phyloP scores from a whole-genome alignment of 2,888 invertebrate species.

The Phaonia tiefii region DNA sequence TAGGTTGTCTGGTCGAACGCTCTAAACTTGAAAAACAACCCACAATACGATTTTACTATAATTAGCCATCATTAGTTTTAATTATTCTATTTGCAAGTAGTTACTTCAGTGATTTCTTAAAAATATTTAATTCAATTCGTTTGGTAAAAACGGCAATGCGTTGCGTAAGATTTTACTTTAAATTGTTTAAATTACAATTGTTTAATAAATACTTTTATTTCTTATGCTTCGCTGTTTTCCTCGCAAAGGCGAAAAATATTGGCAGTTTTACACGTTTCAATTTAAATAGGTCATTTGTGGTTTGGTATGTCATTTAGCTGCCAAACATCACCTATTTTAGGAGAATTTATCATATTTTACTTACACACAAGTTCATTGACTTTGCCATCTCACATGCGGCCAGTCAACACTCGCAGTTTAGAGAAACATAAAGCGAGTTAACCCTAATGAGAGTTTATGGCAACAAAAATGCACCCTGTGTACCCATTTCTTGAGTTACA shows the following conservation, averaged over 20 bases:
- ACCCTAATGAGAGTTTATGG: too few species aligned
- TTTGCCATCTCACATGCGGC: background rate
- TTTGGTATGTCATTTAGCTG: background rate
- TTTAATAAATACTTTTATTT: background rate
- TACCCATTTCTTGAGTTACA: too few species aligned
- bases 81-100: background rate
- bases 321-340: slow-evolving; percentile 31
- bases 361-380: slow-evolving; percentile 41
- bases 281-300: background rate
- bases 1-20: background rate
- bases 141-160: too few species aligned
- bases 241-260: background rate
- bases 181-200: slow-evolving; percentile 15
- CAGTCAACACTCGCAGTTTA: background rate
- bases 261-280: background rate
- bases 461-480: too few species aligned
- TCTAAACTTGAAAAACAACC: slow-evolving; percentile 59
- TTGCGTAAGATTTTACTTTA: background rate
- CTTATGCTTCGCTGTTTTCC: background rate
- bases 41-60: slow-evolving; percentile 57
- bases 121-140: too few species aligned
- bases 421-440: slow-evolving; percentile 20
- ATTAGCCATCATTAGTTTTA: slow-evolving; percentile 54
- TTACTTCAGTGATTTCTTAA: slow-evolving; percentile 8
- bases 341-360: too few species aligned